These are phyloP conservation scores for Drosophila percnosoma DNA, from an alignment of 2,888 invertebrate genomes.

Conservation along the genomic window DNA sequence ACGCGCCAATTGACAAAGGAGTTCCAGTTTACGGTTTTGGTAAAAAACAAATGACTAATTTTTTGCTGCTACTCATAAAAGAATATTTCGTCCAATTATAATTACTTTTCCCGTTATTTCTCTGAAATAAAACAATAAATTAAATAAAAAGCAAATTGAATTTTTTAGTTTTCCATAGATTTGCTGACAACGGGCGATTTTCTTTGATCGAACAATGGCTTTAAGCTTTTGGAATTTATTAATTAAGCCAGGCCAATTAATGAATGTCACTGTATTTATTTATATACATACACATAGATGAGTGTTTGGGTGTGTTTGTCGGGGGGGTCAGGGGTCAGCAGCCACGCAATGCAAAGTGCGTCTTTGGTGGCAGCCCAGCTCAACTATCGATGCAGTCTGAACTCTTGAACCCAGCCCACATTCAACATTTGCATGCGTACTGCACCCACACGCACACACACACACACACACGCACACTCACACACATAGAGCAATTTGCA, in stretches of 20 bases:
- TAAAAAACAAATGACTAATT: no score
- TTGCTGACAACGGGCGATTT: neutral
- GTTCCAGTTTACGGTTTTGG: no score
- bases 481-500: slow-evolving; percentile 52
- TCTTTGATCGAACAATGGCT: neutral
- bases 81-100: no score
- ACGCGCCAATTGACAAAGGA: no score
- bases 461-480: neutral
- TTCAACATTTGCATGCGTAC: slow-evolving; percentile 17
- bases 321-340: slow-evolving; percentile 26
- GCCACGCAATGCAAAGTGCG: slow-evolving; percentile 35
- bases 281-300: neutral
- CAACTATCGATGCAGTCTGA: slow-evolving; percentile 30
- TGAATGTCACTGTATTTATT: neutral
- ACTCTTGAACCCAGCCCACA: slow-evolving; percentile 10
- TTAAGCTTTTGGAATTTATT: slow-evolving; percentile 4
- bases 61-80: no score
- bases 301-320: neutral
- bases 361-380: slow-evolving; percentile 38
- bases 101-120: no score
- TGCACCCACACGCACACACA: neutral
- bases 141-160: no score
- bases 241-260: slow-evolving; percentile 1
- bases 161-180: no score
- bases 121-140: no score